Percentiles rank a stretch among this genome's conserved stretches.
These are phyloP conservation scores for Percopsis omiscomaycus DNA, from an alignment of 2,797 vertebrate genomes.

Conservation along the genomic window DNA sequence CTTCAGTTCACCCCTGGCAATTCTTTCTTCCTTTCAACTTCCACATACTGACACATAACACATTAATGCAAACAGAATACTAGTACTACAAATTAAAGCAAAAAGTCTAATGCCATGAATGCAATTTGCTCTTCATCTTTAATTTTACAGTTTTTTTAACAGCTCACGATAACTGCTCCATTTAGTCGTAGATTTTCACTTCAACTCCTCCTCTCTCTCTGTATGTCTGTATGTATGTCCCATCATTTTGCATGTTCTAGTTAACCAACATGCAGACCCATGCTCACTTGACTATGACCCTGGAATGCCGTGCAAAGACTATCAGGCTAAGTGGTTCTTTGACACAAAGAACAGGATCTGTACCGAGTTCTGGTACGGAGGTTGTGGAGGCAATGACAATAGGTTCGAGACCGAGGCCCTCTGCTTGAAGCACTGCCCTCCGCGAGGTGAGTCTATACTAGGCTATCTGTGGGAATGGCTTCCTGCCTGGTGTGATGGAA, in stretches of 20 bases:
- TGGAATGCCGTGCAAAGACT: slow-evolving; percentile 85
- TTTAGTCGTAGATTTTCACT: slow-evolving; percentile 28
- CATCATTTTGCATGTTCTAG: slow-evolving; percentile 70
- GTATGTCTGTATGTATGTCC: slow-evolving; percentile 39
- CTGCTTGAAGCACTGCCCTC: slow-evolving; percentile 79
- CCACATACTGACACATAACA: slow-evolving; percentile 24
- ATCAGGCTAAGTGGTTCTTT: slow-evolving; percentile 89
- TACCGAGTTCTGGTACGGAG: slow-evolving; percentile 85
- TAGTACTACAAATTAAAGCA: slow-evolving; percentile 12
- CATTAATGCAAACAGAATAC: neutral
- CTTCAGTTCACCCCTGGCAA: slow-evolving; percentile 22
- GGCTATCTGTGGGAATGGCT: slow-evolving; percentile 12
- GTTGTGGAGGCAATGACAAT: slow-evolving; percentile 86
- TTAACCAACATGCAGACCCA: slow-evolving; percentile 79
- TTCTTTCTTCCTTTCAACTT: slow-evolving; percentile 19
- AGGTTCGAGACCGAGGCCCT: slow-evolving; percentile 84
- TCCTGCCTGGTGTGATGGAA: neutral
- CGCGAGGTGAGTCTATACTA: slow-evolving; percentile 75
- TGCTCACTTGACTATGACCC: slow-evolving; percentile 86
- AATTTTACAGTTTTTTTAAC: slow-evolving; percentile 29
- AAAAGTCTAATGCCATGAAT: slow-evolving; percentile 34
- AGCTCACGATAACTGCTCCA: slow-evolving; percentile 16
- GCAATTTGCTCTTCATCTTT: slow-evolving; percentile 19
- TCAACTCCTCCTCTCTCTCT: slow-evolving; percentile 50
- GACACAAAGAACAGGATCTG: slow-evolving; percentile 85